Percentiles rank a stretch among this genome's conserved stretches.
Conservation (phyloP, 2,888 invertebrate genomes). For the Therioaphis trifolii region DNA sequence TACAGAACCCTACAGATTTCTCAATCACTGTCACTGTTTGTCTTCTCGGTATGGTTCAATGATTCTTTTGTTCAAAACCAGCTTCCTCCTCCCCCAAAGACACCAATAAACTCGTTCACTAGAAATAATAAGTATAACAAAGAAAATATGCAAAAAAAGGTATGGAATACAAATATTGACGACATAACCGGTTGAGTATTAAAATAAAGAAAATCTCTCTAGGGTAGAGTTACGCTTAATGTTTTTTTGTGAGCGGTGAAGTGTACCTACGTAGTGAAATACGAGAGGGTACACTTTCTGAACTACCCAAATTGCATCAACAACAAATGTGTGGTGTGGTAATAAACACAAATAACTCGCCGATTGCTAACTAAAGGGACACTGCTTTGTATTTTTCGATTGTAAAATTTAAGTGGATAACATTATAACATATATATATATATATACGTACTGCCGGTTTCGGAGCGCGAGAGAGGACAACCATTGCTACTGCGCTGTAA, state of each 20-base stretch:
- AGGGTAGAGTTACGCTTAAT: slow-evolving; percentile 13
- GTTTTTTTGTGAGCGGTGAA: background rate
- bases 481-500: slow-evolving; percentile 28
- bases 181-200: slow-evolving; percentile 45
- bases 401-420: slow-evolving; percentile 23
- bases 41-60: slow-evolving; percentile 42
- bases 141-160: background rate
- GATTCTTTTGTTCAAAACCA: slow-evolving; percentile 53
- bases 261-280: background rate
- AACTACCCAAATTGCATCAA: background rate
- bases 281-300: background rate
- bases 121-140: slow-evolving; percentile 40
- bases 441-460: background rate
- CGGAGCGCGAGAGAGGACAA: slow-evolving; percentile 34
- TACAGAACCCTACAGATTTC: slow-evolving; percentile 8
- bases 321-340: background rate
- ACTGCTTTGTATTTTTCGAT: background rate
- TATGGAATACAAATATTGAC: slow-evolving; percentile 33
- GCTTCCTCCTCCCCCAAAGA: background rate
- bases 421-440: background rate
- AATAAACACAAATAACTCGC: background rate
- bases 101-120: slow-evolving; percentile 34
- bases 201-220: background rate
- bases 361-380: background rate
- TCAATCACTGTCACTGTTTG: slow-evolving; percentile 14